phyloP scores from a whole-genome alignment of 2,888 invertebrate genomes.

The Ametastegia equiseti region DNA sequence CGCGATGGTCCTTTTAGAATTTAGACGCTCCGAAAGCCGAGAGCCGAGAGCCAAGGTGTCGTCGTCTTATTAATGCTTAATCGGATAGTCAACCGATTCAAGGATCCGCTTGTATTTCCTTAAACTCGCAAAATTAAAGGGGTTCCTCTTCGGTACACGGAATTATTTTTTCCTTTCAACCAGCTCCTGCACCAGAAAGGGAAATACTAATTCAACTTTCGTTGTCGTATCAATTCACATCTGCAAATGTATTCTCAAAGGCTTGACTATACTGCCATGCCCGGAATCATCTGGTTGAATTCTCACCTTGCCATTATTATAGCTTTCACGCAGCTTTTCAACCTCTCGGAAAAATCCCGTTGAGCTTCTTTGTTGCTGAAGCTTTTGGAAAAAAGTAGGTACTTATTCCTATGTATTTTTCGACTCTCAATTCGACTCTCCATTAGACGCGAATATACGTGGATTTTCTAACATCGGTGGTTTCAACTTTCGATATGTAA shows the following conservation, averaged over 20 bases:
- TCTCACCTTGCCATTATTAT: not conserved
- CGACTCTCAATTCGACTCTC: too few species aligned
- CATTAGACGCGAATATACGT: too few species aligned
- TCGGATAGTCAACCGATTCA: constrained; percentile 11
- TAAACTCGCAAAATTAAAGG: not conserved
- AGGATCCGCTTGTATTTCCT: not conserved
- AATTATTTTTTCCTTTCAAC: too few species aligned
- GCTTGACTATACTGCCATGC: not conserved
- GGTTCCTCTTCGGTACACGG: too few species aligned
- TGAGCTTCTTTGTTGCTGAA: not conserved
- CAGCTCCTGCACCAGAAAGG: not conserved
- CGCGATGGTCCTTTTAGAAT: constrained; percentile 9
- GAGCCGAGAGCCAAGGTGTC: not conserved
- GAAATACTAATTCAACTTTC: not conserved
- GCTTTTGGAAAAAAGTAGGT: not conserved
- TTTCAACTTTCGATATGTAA: not conserved
- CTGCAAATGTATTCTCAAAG: not conserved
- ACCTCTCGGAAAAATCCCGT: not conserved
- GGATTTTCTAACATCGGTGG: too few species aligned
- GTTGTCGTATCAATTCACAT: not conserved
- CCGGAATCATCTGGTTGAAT: not conserved
- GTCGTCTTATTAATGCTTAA: constrained; percentile 20
- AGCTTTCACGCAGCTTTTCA: not conserved
- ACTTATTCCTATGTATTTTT: too few species aligned
- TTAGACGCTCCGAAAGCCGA: not conserved